Evolutionary conservation across 2,888 invertebrate genomes (phyloP).

Genomic region (Stenolophus ochropezus): DNA sequence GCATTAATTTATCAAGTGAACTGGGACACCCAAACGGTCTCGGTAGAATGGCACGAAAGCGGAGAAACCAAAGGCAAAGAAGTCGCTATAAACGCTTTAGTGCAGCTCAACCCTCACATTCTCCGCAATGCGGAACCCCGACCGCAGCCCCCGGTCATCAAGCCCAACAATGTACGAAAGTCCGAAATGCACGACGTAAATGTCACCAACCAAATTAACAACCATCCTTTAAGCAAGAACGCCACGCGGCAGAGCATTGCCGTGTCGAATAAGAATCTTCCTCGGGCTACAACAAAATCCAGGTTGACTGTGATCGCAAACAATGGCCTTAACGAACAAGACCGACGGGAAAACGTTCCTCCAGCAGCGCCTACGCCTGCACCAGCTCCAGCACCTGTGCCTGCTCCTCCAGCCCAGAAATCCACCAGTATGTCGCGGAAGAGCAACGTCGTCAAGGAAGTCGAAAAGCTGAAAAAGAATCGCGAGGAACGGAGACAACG

Average conservation of each 20-base stretch:
- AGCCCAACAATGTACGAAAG: not conserved
- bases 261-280: conserved; percentile 62
- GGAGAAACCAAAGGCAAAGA: conserved; percentile 99
- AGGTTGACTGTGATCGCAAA: not conserved
- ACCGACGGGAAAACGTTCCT: conserved; percentile 55
- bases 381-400: not conserved
- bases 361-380: conserved; percentile 1
- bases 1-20: conserved; percentile 97
- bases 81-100: conserved; percentile 93
- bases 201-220: not conserved
- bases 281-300: not conserved
- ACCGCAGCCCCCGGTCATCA: not conserved
- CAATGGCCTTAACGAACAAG: conserved; percentile 51
- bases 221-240: conserved; percentile 68
- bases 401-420: not conserved
- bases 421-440: conserved; percentile 72
- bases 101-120: conserved; percentile 88
- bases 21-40: conserved; percentile 90
- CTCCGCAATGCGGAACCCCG: not conserved
- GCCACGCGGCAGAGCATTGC: conserved; percentile 72
- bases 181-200: not conserved
- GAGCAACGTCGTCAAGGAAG: conserved; percentile 95
- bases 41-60: conserved; percentile 99
- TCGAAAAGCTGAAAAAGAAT: conserved; percentile 96
- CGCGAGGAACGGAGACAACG: conserved; percentile 94